Base-by-base conservation (phyloP, 2,113 vertebrate genomes). In the Chionodraco myersi region DNA sequence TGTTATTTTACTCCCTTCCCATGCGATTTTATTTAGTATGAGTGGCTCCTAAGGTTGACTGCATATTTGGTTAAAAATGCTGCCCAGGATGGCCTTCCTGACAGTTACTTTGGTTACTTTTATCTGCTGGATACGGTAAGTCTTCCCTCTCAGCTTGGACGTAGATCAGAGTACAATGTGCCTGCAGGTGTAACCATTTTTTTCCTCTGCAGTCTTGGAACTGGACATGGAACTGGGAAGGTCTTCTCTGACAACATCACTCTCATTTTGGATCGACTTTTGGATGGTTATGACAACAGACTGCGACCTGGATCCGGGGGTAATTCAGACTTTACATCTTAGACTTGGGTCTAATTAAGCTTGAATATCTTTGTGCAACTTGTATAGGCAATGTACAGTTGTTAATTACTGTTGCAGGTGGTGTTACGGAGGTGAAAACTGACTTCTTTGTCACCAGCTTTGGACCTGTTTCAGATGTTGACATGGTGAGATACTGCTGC, bases 271-370 rank as follows among this genome's bases (percentile, higher is more conserved):
- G 97, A 98, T 91, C 92, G 95, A 75, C 93, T 99, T 66, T 91
- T 99, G 76, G 96, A 98, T 77, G 97, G 97, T 51, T 99, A 99
- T 71, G 97, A 99, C 93, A 99, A 97, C 82, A 92, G 97, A 56
- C 91, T 99, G 15, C 92, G 97, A 0, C 97, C 97, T 2, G 97
- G 97, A 75, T 97, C 97, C 78, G 97, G 96, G 95, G 96, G 97
- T 96, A 93, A 59, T 58, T 69, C 13, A 56, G 30, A n/a, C 14
- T 3, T 68, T 6, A 73, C 30, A 64, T 44, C 15, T 13, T 54
- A n/a, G 6, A 56, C 13, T 23, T 49, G 56, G 48, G 4, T 45
- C 23, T 65, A 8, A 51, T 36, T 16, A 5, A 21, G 10, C 2
- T 41, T 16, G 47, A 26, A 9, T 9, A 9, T 47, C 48, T 45